Conservation (phyloP, 2,888 invertebrate species). For the Nasonia oneida region DNA sequence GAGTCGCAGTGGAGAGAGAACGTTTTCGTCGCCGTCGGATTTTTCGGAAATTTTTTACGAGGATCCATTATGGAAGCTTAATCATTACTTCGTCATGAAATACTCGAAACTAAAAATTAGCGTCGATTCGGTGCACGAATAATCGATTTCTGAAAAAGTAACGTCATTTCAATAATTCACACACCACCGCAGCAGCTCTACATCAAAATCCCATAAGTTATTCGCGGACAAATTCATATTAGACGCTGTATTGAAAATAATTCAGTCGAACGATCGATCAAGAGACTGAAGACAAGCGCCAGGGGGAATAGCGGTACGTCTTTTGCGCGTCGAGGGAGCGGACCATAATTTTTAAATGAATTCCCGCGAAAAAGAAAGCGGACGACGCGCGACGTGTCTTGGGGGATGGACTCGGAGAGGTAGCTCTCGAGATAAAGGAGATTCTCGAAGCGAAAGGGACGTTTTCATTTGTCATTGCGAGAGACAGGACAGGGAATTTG, state of each 20-base stretch:
- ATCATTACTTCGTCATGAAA: too few species aligned
- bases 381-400: background rate
- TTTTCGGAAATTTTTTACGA: too few species aligned
- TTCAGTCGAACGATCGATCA: slow-evolving; percentile 48
- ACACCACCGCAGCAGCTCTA: too few species aligned
- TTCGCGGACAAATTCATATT: background rate
- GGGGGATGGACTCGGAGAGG: slow-evolving; percentile 33
- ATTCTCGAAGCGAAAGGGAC: slow-evolving; percentile 53
- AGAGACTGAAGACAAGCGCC: slow-evolving; percentile 3
- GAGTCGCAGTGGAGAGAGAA: background rate
- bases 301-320: slow-evolving; percentile 1
- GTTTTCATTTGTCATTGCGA: slow-evolving; percentile 61
- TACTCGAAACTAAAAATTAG: too few species aligned
- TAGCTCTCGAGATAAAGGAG: slow-evolving; percentile 41
- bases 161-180: too few species aligned
- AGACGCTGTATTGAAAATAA: slow-evolving; percentile 34
- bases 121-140: too few species aligned
- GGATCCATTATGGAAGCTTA: too few species aligned
- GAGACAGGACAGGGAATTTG: slow-evolving; percentile 47
- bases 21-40: background rate
- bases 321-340: background rate
- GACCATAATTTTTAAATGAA: slow-evolving; percentile 55
- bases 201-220: background rate
- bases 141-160: too few species aligned
- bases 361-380: background rate